phyloP scores from a whole-genome alignment of 2,888 invertebrate species.

The Morpho deidamia region DNA sequence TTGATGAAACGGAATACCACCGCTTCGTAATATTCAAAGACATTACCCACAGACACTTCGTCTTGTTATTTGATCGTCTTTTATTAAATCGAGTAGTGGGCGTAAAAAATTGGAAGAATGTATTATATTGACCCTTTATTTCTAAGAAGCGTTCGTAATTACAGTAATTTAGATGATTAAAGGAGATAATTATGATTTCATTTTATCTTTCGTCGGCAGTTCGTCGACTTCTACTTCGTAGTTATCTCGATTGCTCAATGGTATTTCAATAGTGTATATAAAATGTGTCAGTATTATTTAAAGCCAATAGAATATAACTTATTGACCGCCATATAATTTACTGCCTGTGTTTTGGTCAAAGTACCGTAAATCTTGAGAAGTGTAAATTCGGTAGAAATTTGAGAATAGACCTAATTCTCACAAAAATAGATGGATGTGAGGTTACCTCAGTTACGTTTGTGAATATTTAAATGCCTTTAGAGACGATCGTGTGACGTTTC shows the following conservation, averaged over 20 bases:
- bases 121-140: slow-evolving; percentile 7
- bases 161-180: slow-evolving; percentile 55
- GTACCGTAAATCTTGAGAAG: too few species aligned
- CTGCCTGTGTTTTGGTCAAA: too few species aligned
- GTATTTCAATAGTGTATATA: not conserved
- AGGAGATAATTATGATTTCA: slow-evolving; percentile 53
- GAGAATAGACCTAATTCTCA: too few species aligned
- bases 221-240: slow-evolving; percentile 40
- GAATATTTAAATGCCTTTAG: too few species aligned
- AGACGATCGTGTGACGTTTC: too few species aligned
- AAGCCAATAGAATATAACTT: too few species aligned
- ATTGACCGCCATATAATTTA: too few species aligned
- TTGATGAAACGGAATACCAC: not conserved
- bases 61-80: slow-evolving; percentile 10
- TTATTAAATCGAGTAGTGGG: slow-evolving; percentile 7
- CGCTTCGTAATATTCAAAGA: slow-evolving; percentile 1
- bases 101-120: slow-evolving; percentile 9
- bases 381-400: too few species aligned
- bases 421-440: too few species aligned
- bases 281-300: too few species aligned
- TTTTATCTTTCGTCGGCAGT: slow-evolving; percentile 46
- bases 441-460: too few species aligned
- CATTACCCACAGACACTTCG: slow-evolving; percentile 1
- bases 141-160: slow-evolving; percentile 17
- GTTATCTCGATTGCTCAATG: slow-evolving; percentile 40